Conservation (phyloP, 2,888 invertebrate species). For the Zelleria hepariella region DNA sequence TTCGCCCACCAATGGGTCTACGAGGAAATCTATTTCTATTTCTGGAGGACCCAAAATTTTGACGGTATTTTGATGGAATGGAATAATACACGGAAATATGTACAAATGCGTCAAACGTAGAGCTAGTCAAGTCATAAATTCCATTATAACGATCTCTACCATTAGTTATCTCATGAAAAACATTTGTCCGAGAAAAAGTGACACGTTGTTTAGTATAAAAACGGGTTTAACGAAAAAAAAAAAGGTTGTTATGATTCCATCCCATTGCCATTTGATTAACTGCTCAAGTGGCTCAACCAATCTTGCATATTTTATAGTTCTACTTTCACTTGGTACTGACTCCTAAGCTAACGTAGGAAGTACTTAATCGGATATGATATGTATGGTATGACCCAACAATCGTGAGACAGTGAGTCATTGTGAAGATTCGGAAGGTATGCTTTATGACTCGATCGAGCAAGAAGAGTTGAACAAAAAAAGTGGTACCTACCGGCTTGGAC, state of each 20-base stretch:
- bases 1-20: too few relatives aligned
- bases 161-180: background rate
- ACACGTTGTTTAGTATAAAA: background rate
- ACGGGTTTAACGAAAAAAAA: background rate
- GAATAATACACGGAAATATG: too few relatives aligned
- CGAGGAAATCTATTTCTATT: too few relatives aligned
- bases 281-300: background rate
- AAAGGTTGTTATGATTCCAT: background rate
- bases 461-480: conserved; percentile 20
- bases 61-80: too few relatives aligned
- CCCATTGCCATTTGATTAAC: background rate
- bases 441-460: background rate
- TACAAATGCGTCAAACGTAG: background rate
- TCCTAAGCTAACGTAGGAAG: background rate
- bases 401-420: background rate
- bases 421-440: background rate
- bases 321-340: background rate
- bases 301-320: background rate
- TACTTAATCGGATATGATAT: too few relatives aligned
- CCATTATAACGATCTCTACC: background rate
- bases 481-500: conserved; percentile 55
- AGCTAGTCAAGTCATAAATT: background rate
- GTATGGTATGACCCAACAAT: too few relatives aligned
- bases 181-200: background rate
- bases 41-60: too few relatives aligned